A percentile compares a stretch with the other conserved stretches of the same genome.
Conservation (phyloP, 2,797 vertebrate genomes). For the Erethizon dorsatum region DNA sequence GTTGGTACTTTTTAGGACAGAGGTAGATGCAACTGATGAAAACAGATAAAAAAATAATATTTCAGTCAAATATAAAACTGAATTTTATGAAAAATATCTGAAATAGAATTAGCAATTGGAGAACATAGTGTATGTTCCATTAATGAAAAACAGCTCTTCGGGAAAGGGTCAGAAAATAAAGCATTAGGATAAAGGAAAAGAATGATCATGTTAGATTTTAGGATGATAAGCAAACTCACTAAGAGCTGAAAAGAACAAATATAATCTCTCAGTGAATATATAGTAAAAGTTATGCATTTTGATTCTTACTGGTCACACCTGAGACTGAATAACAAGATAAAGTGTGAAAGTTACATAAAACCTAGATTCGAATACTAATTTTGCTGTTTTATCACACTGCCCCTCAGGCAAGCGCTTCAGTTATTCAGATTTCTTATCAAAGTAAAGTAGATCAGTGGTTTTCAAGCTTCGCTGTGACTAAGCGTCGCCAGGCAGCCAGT, state of each 20-base stretch:
- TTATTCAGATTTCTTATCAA: neutral
- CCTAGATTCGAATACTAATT: neutral
- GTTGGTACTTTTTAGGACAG: neutral
- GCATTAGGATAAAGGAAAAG: neutral
- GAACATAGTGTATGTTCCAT: neutral
- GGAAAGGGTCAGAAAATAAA: neutral
- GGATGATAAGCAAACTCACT: neutral
- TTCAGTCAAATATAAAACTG: constrained; percentile 3
- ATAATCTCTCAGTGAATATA: neutral
- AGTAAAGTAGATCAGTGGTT: neutral
- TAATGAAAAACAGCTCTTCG: neutral
- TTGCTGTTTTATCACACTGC: neutral
- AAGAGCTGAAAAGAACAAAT: neutral
- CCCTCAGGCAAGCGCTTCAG: neutral
- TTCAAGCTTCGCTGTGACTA: neutral
- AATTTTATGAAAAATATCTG: neutral
- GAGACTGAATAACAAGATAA: neutral
- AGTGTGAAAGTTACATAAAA: neutral
- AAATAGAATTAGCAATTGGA: neutral
- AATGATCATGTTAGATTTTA: neutral
- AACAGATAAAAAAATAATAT: neutral
- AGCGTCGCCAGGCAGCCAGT: neutral
- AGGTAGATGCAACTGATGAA: neutral
- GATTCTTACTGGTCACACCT: neutral
- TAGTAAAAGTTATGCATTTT: neutral